A percentile compares a stretch with the other conserved stretches of the same genome.
Evolutionary conservation across 2,888 invertebrate species (phyloP).

Genomic region (Nesidiocoris tenuis): DNA sequence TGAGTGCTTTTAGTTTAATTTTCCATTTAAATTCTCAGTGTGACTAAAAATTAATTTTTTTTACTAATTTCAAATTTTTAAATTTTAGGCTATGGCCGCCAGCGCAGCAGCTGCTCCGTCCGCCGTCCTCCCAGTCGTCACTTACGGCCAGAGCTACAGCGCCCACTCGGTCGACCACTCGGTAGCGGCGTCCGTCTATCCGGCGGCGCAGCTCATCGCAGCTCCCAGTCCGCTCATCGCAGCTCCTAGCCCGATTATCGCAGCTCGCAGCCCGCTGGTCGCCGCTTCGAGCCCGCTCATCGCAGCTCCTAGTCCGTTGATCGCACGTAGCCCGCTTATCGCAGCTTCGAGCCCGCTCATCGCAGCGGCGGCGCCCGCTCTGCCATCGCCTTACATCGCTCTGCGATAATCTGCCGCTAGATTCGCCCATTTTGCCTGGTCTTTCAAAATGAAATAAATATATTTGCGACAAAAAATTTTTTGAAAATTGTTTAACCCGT

Average conservation of each 20-base stretch:
- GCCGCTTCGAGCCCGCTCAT: slow-evolving; percentile 5
- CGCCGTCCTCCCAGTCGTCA: slow-evolving; percentile 21
- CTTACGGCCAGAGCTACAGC: slow-evolving; percentile 33
- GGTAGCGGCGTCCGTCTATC: slow-evolving; percentile 16
- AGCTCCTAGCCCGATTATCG: slow-evolving; percentile 7
- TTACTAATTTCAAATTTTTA: neutral
- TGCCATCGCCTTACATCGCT: slow-evolving; percentile 7
- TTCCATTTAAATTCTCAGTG: too few species aligned
- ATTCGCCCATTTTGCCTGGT: neutral
- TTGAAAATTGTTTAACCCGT: too few species aligned
- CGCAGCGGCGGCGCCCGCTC: neutral
- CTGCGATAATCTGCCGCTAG: neutral
- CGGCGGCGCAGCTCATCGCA: slow-evolving; percentile 25
- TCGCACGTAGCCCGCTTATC: slow-evolving; percentile 5
- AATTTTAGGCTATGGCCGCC: slow-evolving; percentile 16
- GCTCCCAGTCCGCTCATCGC: slow-evolving; percentile 6
- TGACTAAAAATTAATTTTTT: too few species aligned
- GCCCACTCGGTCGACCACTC: slow-evolving; percentile 35
- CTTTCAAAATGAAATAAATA: slow-evolving; percentile 5
- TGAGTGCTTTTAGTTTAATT: too few species aligned
- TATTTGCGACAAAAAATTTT: too few species aligned
- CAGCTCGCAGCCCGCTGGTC: slow-evolving; percentile 3
- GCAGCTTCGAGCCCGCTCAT: slow-evolving; percentile 8
- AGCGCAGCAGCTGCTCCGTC: slow-evolving; percentile 16
- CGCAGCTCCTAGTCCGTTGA: slow-evolving; percentile 13